Conservation (phyloP, 2,888 invertebrate genomes). For the Gnatocerus cornutus region DNA sequence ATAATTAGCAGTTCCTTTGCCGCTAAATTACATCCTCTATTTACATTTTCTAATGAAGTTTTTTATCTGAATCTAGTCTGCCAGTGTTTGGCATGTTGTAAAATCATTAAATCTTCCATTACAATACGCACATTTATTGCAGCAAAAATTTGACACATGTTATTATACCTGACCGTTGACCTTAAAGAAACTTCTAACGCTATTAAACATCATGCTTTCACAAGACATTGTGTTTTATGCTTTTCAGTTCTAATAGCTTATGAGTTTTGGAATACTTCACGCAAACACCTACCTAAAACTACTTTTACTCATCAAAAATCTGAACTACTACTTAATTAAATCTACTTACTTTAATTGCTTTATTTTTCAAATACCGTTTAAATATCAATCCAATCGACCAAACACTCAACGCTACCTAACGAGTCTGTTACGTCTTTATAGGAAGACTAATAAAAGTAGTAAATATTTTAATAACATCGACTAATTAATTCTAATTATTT, state of each 20-base stretch:
- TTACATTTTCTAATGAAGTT: conserved; percentile 51
- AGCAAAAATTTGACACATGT: conserved; percentile 17
- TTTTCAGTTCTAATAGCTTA: conserved; percentile 4
- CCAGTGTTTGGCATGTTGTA: conserved; percentile 11
- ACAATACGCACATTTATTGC: conserved; percentile 26
- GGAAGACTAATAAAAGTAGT: no score
- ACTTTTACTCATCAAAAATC: neutral
- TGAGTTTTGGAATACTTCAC: conserved; percentile 1
- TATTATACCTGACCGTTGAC: conserved; percentile 35
- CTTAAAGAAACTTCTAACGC: conserved; percentile 16
- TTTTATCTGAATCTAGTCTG: conserved; percentile 47
- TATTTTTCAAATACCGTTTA: no score
- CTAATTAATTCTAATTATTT: no score
- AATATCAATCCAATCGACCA: no score
- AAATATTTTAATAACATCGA: no score
- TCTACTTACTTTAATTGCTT: no score
- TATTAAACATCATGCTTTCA: conserved; percentile 18
- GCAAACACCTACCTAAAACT: neutral
- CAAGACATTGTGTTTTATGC: conserved; percentile 26
- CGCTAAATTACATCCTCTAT: conserved; percentile 53
- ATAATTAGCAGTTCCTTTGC: conserved; percentile 58
- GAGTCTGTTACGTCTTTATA: no score
- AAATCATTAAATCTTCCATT: conserved; percentile 22
- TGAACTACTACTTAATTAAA: neutral
- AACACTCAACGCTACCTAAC: no score